A percentile compares a stretch with the other conserved stretches of the same genome.
phyloP scores from a whole-genome alignment of 2,888 invertebrate genomes.

The Trichogramma dendrolimi region DNA sequence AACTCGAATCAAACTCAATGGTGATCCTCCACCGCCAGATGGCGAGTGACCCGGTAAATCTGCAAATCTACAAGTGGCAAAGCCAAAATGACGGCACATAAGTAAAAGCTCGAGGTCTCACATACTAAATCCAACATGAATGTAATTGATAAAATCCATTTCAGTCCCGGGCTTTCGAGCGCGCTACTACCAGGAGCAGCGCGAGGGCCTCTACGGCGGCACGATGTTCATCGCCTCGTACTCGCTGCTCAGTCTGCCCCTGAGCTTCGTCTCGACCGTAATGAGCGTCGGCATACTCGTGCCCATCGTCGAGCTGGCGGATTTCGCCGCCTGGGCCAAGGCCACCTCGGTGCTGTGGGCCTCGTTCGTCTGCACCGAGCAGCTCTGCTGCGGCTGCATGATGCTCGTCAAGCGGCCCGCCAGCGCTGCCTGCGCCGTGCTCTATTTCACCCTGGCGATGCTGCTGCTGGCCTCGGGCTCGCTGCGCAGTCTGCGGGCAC shows the following conservation, averaged over 20 bases:
- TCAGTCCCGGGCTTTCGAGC: constrained; percentile 81
- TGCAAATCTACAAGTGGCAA: background rate
- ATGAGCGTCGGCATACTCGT: constrained; percentile 70
- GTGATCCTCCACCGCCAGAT: too few relatives aligned
- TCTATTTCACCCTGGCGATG: constrained; percentile 71
- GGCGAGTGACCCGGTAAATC: background rate
- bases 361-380: constrained; percentile 80
- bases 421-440: constrained; percentile 71
- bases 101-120: background rate
- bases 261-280: constrained; percentile 72
- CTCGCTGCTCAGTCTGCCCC: constrained; percentile 75
- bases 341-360: constrained; percentile 67
- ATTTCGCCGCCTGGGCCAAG: constrained; percentile 43
- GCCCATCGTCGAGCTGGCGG: constrained; percentile 52
- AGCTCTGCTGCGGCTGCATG: constrained; percentile 76
- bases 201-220: constrained; percentile 85
- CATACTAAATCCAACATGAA: background rate
- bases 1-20: too few relatives aligned
- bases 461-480: constrained; percentile 48
- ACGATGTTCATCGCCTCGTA: constrained; percentile 78
- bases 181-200: constrained; percentile 86
- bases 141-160: background rate
- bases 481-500: constrained; percentile 40
- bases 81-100: background rate
- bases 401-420: constrained; percentile 76